A percentile compares a stretch with the other conserved stretches of the same genome.
Conservation (phyloP, 1,140 invertebrate genomes). For the Sipha flava region DNA sequence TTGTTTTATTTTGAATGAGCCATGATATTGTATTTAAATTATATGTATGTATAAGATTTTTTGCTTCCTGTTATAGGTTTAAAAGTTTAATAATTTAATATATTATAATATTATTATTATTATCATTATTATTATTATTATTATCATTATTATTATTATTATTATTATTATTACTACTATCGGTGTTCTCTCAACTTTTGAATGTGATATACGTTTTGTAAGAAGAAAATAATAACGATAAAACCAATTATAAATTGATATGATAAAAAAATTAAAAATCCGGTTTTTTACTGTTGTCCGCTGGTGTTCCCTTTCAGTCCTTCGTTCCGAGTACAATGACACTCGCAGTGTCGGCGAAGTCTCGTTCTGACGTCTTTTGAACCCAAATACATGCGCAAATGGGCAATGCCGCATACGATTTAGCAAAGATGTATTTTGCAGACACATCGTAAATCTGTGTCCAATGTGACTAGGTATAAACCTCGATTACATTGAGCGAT, state of each 20-base stretch:
- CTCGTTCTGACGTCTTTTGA: too few relatives aligned
- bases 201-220: slow-evolving; percentile 32
- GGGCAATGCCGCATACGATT: too few relatives aligned
- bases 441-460: too few relatives aligned
- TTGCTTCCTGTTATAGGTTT: slow-evolving; percentile 30
- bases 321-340: too few relatives aligned
- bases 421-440: too few relatives aligned
- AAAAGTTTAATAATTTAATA: slow-evolving; percentile 12
- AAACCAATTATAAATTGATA: not conserved
- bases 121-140: not conserved
- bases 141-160: not conserved
- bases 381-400: too few relatives aligned
- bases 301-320: too few relatives aligned
- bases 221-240: not conserved
- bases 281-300: too few relatives aligned
- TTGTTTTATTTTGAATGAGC: slow-evolving; percentile 16
- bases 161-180: slow-evolving; percentile 5
- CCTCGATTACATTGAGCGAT: too few relatives aligned
- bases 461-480: too few relatives aligned
- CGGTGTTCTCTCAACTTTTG: slow-evolving; percentile 29
- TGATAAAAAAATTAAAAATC: too few relatives aligned
- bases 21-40: not conserved
- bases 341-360: too few relatives aligned
- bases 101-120: not conserved
- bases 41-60: not conserved